A percentile compares a stretch with the other conserved stretches of the same genome.
These are phyloP conservation scores for Malurus elegans DNA, from an alignment of 2,113 vertebrate genomes.

Conservation along the genomic window DNA sequence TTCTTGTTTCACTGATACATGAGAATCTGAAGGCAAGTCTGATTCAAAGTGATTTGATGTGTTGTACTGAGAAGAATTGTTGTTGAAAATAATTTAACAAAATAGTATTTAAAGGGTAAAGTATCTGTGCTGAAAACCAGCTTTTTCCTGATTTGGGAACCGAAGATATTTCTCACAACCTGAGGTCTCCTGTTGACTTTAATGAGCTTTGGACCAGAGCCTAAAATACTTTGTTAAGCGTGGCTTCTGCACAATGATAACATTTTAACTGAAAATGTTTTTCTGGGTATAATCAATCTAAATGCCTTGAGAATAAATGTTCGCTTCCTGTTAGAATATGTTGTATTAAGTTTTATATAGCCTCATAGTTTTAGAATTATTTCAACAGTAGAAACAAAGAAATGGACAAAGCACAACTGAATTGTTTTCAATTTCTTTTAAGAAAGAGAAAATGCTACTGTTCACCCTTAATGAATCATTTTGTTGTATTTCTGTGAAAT, in stretches of 20 bases:
- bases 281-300: background rate
- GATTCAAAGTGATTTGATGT: background rate
- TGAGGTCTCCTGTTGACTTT: background rate
- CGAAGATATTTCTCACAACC: background rate
- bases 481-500: background rate
- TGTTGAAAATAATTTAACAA: background rate
- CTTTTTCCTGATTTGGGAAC: background rate
- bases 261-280: background rate
- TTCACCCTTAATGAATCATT: background rate
- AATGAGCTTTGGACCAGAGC: background rate
- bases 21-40: background rate
- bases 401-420: background rate
- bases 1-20: background rate
- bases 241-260: background rate
- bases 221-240: background rate
- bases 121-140: background rate
- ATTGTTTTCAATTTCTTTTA: background rate
- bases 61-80: background rate
- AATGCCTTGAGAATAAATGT: background rate
- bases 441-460: background rate
- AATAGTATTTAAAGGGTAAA: background rate
- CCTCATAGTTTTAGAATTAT: background rate
- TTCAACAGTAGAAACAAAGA: background rate
- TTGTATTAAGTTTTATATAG: background rate
- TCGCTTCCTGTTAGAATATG: background rate